Evolutionary conservation across 2,797 vertebrate genomes (phyloP).

Genomic region (Nannoperca australis): DNA sequence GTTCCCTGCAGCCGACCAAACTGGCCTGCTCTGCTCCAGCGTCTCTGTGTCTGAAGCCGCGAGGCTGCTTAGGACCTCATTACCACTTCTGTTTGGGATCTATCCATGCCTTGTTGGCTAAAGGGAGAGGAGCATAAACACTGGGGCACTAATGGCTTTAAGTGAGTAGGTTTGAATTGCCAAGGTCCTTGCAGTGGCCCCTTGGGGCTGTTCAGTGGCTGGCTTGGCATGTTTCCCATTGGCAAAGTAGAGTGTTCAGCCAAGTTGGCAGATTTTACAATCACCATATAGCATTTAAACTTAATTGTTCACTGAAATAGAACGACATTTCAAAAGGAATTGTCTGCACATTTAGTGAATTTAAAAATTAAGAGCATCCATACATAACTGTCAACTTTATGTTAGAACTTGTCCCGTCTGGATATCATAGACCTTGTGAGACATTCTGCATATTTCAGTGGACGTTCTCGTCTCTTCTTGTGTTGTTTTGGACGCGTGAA

Average conservation of each 20-base stretch:
- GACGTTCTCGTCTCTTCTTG: neutral
- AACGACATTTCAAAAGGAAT: constrained; percentile 3
- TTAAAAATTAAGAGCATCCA: neutral
- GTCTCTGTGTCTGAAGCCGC: constrained; percentile 72
- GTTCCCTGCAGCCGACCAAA: constrained; percentile 66
- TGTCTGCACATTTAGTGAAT: neutral
- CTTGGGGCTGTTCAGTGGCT: constrained; percentile 66
- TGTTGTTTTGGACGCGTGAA: neutral
- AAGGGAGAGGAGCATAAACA: constrained; percentile 77
- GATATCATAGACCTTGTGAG: neutral
- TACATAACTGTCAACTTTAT: neutral
- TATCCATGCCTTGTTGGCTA: constrained; percentile 84
- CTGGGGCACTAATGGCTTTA: constrained; percentile 85
- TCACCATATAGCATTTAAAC: constrained; percentile 40
- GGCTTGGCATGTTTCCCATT: constrained; percentile 59
- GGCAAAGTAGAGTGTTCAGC: constrained; percentile 55
- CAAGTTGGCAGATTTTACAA: constrained; percentile 53
- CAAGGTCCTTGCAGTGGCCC: constrained; percentile 72
- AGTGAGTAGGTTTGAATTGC: constrained; percentile 83
- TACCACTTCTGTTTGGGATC: constrained; percentile 83
- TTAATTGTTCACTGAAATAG: constrained; percentile 26
- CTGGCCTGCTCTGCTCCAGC: constrained; percentile 56
- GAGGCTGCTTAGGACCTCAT: constrained; percentile 79
- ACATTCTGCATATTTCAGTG: neutral
- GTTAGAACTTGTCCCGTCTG: neutral